Evolutionary conservation across 1,140 invertebrate genomes (phyloP), one percentile per base, ranked within the genome.

Genomic region (Pseudachorutes palmiensis): DNA sequence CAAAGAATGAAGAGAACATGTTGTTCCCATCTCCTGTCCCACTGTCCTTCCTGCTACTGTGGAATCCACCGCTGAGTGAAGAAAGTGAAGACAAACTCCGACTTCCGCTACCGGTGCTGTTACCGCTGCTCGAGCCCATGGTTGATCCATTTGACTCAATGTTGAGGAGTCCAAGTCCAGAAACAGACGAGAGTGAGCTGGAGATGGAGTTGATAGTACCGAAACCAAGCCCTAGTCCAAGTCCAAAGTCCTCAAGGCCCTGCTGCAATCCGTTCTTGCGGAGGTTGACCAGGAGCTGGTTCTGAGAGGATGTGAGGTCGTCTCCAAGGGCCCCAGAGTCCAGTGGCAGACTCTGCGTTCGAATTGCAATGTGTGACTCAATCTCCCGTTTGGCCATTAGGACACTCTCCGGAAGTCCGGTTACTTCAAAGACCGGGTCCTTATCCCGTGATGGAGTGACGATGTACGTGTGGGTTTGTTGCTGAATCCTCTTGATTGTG

Each of bases 401-500:
- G 0, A 99, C 97, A 80, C 93, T 97, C 67, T 98, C 94, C 0
- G 94, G 93, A 69, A 97, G 79, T 0, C 97, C 97, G 2, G 95
- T 97, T 1, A 99, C 94, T 78, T 98, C 97, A 79, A 99, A 99
- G 1, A 99, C 93, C 0, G 97, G 97, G 78, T 99, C 95, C 80
- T 97, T 96, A 78, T 99, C 96, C 45, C 96, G 85, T 64, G 91
- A 94, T 2, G 97, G 96, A 0, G 97, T 99, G 61, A 99, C 94
- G 76, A 99, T 99, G 82, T 98, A 99, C 1, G 97, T 98, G 81
- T 97, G 92, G 22, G 96, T 99, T 76, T 95, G 91, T 78, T 98
- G 96, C 79, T 99, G 96, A 77, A 99, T 98, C 73, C 95, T 87
- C 81, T 99, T 99, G 80, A 99, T 98, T 61, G 97, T 99, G 29